Base-by-base conservation (phyloP, 2,797 vertebrate species). In the Trematomus bernacchii region DNA sequence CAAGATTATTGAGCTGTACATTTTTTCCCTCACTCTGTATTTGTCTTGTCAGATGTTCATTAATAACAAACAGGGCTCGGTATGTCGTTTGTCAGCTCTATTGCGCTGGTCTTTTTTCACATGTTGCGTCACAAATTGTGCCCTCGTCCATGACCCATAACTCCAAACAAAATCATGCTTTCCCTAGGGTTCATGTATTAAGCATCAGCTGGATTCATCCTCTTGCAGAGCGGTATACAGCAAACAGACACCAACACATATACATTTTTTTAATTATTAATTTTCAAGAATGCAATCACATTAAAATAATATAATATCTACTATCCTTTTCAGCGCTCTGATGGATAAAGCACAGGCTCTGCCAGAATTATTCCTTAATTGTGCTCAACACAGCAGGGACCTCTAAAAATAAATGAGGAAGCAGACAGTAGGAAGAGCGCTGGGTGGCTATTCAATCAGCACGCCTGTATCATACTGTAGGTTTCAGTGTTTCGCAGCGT, bases 371-470 rank as follows among this genome's bases (percentile, higher is more conserved):
- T 87, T 89, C 78, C 86, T 79, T 89, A 79, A 71, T 77, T 76
- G 83, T 83, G 76, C 91, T 92, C 83, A 84, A 87, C 86, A 85
- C 80, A 85, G 77, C 73, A 77, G 81, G 87, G 87, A 90, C 75
- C 70, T 83, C 87, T 89, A 87, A 90, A 90, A 91, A 88, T 92
- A 91, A 92, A 92, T 89, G 83, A 91, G 88, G 82, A 77, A 70
- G 72, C 77, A 81, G 74, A 79, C 67, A 70, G 80, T 65, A 65
- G 80, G 84, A 86, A 65, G 76, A 79, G 77, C 30, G 52, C 66
- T 52, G 77, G 63, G 67, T 78, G 81, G 87, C 91, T 91, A 91
- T 91, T 94, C 93, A 90, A 94, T 92, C 88, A 93, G 66, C 61
- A 69, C 61, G 63, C 42, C 81, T 80, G 65, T 74, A 78, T 69